These are phyloP conservation scores for Gyps fulvus DNA, from an alignment of 2,113 vertebrate genomes.

Conservation along the genomic window DNA sequence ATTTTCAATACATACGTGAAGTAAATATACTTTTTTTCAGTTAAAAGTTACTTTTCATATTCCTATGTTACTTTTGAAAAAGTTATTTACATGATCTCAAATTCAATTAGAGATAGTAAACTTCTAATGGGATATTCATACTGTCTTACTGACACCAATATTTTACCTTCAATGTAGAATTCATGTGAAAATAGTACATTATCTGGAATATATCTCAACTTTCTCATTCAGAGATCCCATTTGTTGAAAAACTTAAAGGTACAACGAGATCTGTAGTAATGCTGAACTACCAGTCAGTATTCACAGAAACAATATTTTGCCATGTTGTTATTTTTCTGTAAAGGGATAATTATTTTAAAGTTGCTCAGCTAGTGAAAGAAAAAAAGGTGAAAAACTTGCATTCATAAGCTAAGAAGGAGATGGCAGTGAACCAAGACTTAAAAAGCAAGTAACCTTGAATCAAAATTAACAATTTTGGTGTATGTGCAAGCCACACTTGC, in stretches of 20 bases:
- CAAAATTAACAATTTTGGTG: not conserved
- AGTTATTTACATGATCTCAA: conserved; percentile 2
- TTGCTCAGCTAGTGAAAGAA: not conserved
- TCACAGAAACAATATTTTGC: not conserved
- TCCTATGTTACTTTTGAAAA: conserved; percentile 25
- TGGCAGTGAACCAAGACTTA: not conserved
- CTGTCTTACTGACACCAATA: not conserved
- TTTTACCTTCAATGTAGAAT: not conserved
- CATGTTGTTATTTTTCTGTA: not conserved
- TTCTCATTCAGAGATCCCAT: not conserved
- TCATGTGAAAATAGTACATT: not conserved
- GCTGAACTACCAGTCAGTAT: not conserved
- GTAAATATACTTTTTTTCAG: not conserved
- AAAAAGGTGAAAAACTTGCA: not conserved
- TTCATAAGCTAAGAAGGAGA: not conserved
- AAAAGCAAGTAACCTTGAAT: not conserved
- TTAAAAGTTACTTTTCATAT: not conserved
- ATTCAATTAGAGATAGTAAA: conserved; percentile 13
- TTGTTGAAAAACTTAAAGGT: not conserved
- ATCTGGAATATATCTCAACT: not conserved
- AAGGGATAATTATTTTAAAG: conserved; percentile 31
- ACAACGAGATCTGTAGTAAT: not conserved
- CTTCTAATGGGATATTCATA: not conserved
- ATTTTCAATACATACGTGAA: not conserved
- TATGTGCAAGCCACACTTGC: not conserved